Evolutionary conservation across 2,888 invertebrate genomes (phyloP).

Genomic region (Brenthis ino): DNA sequence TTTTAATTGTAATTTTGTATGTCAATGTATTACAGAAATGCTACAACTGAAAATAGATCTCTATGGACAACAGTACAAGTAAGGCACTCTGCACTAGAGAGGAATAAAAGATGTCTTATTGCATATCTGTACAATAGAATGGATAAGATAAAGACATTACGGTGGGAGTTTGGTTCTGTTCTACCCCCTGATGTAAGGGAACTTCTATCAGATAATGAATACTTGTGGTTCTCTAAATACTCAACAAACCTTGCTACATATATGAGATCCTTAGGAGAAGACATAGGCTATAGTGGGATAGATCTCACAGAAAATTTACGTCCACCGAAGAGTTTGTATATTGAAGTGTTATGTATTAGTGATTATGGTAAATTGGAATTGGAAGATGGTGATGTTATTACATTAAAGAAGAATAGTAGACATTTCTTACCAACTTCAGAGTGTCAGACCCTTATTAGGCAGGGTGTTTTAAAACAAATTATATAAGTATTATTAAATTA

Average conservation of each 20-base stretch:
- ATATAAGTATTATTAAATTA: constrained; percentile 44
- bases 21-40: constrained; percentile 61
- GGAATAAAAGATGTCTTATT: constrained; percentile 94
- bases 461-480: constrained; percentile 93
- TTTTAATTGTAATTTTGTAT: too few species aligned
- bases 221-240: constrained; percentile 94
- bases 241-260: constrained; percentile 92
- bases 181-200: constrained; percentile 92
- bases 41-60: constrained; percentile 80
- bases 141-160: constrained; percentile 89
- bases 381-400: constrained; percentile 94
- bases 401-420: constrained; percentile 94
- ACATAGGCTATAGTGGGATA: constrained; percentile 85
- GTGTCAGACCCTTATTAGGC: constrained; percentile 94
- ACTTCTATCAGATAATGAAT: constrained; percentile 90
- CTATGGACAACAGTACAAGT: constrained; percentile 90
- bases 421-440: constrained; percentile 94
- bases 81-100: constrained; percentile 91
- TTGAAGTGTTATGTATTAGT: constrained; percentile 94
- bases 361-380: constrained; percentile 97
- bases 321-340: constrained; percentile 95
- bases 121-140: constrained; percentile 92
- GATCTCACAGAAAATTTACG: constrained; percentile 93
- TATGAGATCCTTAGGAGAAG: constrained; percentile 94
- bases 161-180: constrained; percentile 98